Evolutionary conservation across 2,888 invertebrate species (phyloP).

Genomic region (Copidosoma aretas): DNA sequence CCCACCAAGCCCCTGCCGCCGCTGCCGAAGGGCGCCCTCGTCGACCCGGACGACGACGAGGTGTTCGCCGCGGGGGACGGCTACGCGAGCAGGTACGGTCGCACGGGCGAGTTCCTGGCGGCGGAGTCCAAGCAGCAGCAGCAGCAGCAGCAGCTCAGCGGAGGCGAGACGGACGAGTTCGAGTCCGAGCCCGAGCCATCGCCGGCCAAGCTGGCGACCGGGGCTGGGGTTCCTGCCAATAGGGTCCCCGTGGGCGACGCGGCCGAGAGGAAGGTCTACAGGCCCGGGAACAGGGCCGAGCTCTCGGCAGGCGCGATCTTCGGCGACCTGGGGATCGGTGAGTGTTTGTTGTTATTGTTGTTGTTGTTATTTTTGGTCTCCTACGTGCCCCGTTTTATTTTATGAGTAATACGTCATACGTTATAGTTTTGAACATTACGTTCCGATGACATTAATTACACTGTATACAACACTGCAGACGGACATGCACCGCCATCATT

Average conservation of each 20-base stretch:
- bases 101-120: constrained; percentile 44
- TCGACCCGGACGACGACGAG: constrained; percentile 33
- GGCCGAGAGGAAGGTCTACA: constrained; percentile 41
- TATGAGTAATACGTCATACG: background rate
- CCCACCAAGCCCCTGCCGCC: constrained; percentile 57
- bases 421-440: too few relatives aligned
- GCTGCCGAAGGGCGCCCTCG: constrained; percentile 47
- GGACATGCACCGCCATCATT: too few relatives aligned
- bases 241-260: constrained; percentile 35
- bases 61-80: constrained; percentile 25
- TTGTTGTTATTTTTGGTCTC: background rate
- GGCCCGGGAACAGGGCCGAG: constrained; percentile 38
- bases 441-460: too few relatives aligned
- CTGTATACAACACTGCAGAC: too few relatives aligned
- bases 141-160: constrained; percentile 41
- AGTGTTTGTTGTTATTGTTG: constrained; percentile 57
- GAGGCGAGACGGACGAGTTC: constrained; percentile 53
- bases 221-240: constrained; percentile 11
- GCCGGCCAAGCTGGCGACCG: constrained; percentile 41
- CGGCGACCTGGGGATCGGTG: constrained; percentile 76
- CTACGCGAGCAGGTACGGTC: constrained; percentile 37
- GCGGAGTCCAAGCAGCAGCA: constrained; percentile 39
- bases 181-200: constrained; percentile 57
- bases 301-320: constrained; percentile 71
- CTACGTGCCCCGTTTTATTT: too few relatives aligned